A percentile compares a stretch with the other conserved stretches of the same genome.
Evolutionary conservation across 2,797 vertebrate genomes (phyloP).

Genomic region (Enteromius argenteus): DNA sequence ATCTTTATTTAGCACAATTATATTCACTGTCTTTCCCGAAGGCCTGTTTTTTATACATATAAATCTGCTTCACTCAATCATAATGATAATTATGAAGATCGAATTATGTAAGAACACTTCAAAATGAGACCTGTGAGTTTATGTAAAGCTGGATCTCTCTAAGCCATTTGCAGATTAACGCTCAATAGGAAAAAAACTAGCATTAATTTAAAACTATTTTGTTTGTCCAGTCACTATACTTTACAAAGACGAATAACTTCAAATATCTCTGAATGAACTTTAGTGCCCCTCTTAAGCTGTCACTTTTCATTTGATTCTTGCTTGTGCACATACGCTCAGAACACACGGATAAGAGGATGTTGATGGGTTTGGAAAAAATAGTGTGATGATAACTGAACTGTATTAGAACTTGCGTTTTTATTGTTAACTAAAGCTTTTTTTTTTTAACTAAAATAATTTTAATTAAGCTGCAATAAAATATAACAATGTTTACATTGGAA

Average conservation of each 20-base stretch:
- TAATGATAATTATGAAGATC: slow-evolving; percentile 11
- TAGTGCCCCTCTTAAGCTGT: not conserved
- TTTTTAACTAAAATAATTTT: not conserved
- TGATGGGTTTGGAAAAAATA: not conserved
- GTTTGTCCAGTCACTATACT: not conserved
- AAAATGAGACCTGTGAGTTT: not conserved
- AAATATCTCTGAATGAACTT: not conserved
- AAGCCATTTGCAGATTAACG: slow-evolving; percentile 19
- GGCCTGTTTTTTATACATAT: not conserved
- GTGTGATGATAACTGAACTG: not conserved
- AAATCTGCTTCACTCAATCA: slow-evolving; percentile 4
- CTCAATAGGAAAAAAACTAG: not conserved
- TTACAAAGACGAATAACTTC: not conserved
- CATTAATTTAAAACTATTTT: not conserved
- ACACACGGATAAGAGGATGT: not conserved
- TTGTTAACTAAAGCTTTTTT: not conserved
- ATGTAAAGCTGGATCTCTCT: slow-evolving; percentile 1
- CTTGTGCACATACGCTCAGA: not conserved
- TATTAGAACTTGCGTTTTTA: not conserved
- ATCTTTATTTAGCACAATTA: slow-evolving; percentile 22
- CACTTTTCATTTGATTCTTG: not conserved
- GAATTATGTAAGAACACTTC: slow-evolving; percentile 15
- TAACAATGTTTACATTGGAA: not conserved
- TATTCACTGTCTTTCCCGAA: not conserved
- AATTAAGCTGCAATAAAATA: not conserved